A percentile compares a stretch with the other conserved stretches of the same genome.
Evolutionary conservation across 2,113 vertebrate genomes (phyloP).

Genomic region (Burhinus bistriatus): DNA sequence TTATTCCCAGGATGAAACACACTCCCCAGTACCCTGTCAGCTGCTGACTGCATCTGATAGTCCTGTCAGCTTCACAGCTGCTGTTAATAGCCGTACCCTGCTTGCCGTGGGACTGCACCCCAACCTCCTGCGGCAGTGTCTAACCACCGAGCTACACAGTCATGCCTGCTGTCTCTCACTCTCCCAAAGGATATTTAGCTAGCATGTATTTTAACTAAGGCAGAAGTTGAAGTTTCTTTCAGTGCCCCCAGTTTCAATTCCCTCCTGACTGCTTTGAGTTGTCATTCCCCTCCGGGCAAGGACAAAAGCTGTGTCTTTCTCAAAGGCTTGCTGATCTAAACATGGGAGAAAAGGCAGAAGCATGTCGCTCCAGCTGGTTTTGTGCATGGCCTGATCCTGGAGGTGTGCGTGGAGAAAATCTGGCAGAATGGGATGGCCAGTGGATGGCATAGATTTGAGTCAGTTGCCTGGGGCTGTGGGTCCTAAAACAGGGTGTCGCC

Average conservation of each 20-base stretch:
- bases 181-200: background rate
- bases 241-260: background rate
- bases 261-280: background rate
- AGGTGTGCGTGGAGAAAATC: background rate
- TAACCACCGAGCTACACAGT: background rate
- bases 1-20: conserved; percentile 22
- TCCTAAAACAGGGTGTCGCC: background rate
- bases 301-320: background rate
- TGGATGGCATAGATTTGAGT: background rate
- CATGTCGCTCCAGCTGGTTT: accelerated
- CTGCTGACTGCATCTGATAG: background rate
- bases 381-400: background rate
- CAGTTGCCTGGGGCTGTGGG: background rate
- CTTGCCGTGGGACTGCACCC: background rate
- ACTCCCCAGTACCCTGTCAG: background rate
- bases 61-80: conserved; percentile 21
- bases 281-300: background rate
- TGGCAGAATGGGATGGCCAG: background rate
- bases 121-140: background rate
- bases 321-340: background rate
- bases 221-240: background rate
- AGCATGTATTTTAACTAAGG: background rate
- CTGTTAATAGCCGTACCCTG: background rate
- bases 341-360: background rate
- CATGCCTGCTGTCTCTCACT: background rate